Percentiles rank a stretch among this genome's conserved stretches.
phyloP scores from a whole-genome alignment of 2,113 vertebrate genomes.

The Erpornis zantholeuca region DNA sequence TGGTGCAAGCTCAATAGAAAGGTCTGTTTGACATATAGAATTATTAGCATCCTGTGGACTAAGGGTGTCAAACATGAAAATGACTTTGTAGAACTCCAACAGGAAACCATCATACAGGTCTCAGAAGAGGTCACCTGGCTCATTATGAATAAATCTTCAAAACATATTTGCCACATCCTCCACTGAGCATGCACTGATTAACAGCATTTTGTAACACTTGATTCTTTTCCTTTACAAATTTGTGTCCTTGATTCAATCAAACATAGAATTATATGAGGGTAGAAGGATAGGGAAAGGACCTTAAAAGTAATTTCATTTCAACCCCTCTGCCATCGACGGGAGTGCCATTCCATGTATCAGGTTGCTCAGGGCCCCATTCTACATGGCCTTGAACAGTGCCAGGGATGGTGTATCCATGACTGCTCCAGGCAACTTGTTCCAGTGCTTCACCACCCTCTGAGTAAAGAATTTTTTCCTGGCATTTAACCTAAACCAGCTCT shows the following conservation, averaged over 20 bases:
- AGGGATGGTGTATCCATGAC: not conserved
- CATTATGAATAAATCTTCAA: not conserved
- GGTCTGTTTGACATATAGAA: not conserved
- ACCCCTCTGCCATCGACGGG: not conserved
- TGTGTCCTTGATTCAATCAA: not conserved
- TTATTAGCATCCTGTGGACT: fast-evolving
- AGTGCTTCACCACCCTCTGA: not conserved
- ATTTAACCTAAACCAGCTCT: not conserved
- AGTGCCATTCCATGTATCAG: not conserved
- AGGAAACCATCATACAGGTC: not conserved
- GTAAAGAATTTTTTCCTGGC: not conserved
- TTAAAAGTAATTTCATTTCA: not conserved
- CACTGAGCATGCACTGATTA: not conserved
- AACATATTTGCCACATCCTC: not conserved
- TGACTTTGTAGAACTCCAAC: not conserved
- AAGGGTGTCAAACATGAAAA: not conserved
- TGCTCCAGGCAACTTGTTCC: not conserved
- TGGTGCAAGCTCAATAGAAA: not conserved
- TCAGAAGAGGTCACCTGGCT: not conserved
- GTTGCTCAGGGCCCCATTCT: not conserved
- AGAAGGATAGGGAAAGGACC: not conserved
- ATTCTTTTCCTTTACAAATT: not conserved
- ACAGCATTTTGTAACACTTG: not conserved
- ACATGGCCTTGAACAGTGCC: not conserved
- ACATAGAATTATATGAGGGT: not conserved